Base-by-base conservation (phyloP, 1,140 invertebrate genomes). In the Drosophila oshimai region DNA sequence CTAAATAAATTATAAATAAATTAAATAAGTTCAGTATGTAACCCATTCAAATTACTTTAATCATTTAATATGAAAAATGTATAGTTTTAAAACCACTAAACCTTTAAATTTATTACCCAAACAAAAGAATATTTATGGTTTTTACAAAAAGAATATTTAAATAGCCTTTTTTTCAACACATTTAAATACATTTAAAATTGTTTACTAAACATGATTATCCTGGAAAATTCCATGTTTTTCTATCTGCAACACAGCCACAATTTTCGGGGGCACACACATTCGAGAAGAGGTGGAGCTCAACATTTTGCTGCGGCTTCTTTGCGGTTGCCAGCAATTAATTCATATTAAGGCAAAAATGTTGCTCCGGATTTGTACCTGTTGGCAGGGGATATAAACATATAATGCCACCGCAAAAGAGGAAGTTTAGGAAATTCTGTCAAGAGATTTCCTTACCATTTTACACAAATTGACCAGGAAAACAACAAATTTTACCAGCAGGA, bases 271-370 rank as follows among this genome's bases (percentile, higher is more conserved):
- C n/a, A n/a, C 12, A 42, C n/a, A 37, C 13, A 17, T 42, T 33
- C 7, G 6, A 24, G 28, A 6, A 12, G 15, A 6, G 22, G 2
- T 28, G 12, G 22, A 37, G 36, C 46, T 20, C 39, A 29, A 28
- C 37, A 33, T 60, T 60, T 60, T 62, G 18, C 31, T 67, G 62
- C 22, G 62, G 62, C 44, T 65, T 41, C 44, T 26, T 65, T 50
- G 62, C 58, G 62, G 62, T 67, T 67, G 34, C 61, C 58, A 7
- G 62, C 62, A 50, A 67, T 67, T 67, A 67, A 67, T 67, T 67
- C 46, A 65, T 41, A 65, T 65, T 65, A 65, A 28, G 61, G 26
- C 44, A 24, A 50, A 65, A 65, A 65, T 65, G 26, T 49, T 67
- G 2, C 20, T 64, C 4, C 26, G 57, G 62, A 65, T 65, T 65